A percentile compares a stretch with the other conserved stretches of the same genome.
Evolutionary conservation across 2,113 vertebrate species (phyloP).

Genomic region (Pituophis catenifer): DNA sequence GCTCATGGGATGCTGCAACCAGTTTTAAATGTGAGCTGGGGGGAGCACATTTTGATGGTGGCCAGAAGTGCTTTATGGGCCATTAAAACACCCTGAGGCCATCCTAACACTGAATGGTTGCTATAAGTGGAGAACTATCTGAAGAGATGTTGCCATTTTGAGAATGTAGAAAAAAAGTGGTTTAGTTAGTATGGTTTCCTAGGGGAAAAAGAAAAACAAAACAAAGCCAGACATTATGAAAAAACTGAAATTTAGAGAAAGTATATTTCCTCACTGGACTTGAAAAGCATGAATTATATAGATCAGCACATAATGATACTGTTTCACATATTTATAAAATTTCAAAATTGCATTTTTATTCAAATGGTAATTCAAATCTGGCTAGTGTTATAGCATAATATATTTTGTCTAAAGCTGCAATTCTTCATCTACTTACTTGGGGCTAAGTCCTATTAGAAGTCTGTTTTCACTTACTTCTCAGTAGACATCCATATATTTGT

Average conservation of each 20-base stretch:
- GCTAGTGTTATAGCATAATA: not conserved
- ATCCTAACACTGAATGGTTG: not conserved
- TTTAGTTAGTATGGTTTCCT: not conserved
- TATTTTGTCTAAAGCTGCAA: not conserved
- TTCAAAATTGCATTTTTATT: not conserved
- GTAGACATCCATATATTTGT: not conserved
- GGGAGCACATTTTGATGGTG: not conserved
- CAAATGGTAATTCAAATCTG: not conserved
- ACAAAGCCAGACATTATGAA: not conserved
- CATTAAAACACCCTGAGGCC: not conserved
- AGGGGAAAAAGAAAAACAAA: not conserved
- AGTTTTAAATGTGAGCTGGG: not conserved
- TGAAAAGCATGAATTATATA: not conserved
- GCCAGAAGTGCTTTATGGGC: not conserved
- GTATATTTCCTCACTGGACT: not conserved
- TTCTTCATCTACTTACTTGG: not conserved
- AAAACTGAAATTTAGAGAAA: not conserved
- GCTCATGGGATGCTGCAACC: not conserved
- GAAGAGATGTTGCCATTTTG: not conserved
- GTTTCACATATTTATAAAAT: slow-evolving; percentile 7
- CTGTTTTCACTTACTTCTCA: not conserved
- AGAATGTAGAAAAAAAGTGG: not conserved
- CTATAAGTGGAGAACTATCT: not conserved
- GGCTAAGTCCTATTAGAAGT: not conserved
- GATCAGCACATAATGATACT: not conserved